These are phyloP conservation scores for Petrophora chlorosata DNA, from an alignment of 2,888 invertebrate species.

Conservation along the genomic window DNA sequence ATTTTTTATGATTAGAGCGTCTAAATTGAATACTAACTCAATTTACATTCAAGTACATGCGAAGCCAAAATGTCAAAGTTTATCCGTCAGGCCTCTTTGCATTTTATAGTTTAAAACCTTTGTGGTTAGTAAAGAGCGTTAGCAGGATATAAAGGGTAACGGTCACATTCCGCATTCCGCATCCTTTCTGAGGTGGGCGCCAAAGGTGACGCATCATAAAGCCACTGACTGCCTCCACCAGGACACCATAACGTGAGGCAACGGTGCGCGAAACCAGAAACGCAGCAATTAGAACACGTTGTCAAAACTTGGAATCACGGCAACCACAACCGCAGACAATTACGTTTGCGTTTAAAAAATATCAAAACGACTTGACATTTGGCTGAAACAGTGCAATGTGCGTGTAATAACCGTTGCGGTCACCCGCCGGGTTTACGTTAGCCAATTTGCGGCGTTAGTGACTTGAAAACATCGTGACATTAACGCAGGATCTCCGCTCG, in stretches of 20 bases:
- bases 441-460: slow-evolving; percentile 24
- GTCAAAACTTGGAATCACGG: slow-evolving; percentile 50
- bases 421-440: neutral
- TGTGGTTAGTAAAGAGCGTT: too few species aligned
- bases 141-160: neutral
- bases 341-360: slow-evolving; percentile 43
- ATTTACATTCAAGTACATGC: too few species aligned
- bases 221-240: neutral
- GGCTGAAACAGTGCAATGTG: slow-evolving; percentile 47
- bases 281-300: slow-evolving; percentile 67
- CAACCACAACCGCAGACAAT: slow-evolving; percentile 49
- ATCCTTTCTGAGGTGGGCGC: neutral
- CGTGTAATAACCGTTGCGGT: slow-evolving; percentile 46
- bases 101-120: too few species aligned
- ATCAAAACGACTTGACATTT: slow-evolving; percentile 59
- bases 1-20: neutral
- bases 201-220: slow-evolving; percentile 17
- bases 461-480: slow-evolving; percentile 46
- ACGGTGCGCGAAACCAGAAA: slow-evolving; percentile 37
- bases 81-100: too few species aligned
- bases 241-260: slow-evolving; percentile 13
- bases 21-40: neutral
- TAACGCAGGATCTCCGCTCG: slow-evolving; percentile 64
- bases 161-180: neutral
- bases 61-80: too few species aligned